Evolutionary conservation across 1,140 invertebrate genomes (phyloP).

Genomic region (Camponotus floridanus): DNA sequence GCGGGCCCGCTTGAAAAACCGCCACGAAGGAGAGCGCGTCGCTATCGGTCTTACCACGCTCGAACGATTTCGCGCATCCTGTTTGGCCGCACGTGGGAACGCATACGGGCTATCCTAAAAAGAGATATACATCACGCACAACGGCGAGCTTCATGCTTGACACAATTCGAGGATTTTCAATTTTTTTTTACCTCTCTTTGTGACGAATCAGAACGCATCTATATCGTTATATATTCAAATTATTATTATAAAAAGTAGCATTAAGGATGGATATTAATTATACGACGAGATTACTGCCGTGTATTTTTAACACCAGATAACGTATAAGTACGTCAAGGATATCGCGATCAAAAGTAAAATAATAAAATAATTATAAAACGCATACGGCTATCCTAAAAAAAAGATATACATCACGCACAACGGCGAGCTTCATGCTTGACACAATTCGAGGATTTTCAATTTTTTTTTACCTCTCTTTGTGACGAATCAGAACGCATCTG

Average conservation of each 20-base stretch:
- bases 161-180: constrained; percentile 1
- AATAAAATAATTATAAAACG: no score
- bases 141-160: neutral
- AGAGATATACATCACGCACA: neutral
- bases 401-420: neutral
- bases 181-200: neutral
- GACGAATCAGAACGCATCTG: no score
- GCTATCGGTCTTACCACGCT: constrained; percentile 76
- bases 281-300: neutral
- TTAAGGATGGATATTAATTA: neutral
- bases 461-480: neutral
- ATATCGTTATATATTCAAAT: neutral
- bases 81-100: constrained; percentile 44
- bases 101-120: constrained; percentile 5
- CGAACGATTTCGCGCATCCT: constrained; percentile 74
- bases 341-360: neutral
- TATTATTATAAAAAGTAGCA: neutral
- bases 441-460: neutral
- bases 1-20: constrained; percentile 69
- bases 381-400: constrained; percentile 7
- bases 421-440: neutral
- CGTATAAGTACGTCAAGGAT: neutral
- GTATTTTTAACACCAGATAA: neutral
- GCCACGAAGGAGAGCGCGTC: constrained; percentile 48
- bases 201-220: no score